These are phyloP conservation scores for Cherax destructor DNA, from an alignment of 1,140 invertebrate species.

Conservation along the genomic window DNA sequence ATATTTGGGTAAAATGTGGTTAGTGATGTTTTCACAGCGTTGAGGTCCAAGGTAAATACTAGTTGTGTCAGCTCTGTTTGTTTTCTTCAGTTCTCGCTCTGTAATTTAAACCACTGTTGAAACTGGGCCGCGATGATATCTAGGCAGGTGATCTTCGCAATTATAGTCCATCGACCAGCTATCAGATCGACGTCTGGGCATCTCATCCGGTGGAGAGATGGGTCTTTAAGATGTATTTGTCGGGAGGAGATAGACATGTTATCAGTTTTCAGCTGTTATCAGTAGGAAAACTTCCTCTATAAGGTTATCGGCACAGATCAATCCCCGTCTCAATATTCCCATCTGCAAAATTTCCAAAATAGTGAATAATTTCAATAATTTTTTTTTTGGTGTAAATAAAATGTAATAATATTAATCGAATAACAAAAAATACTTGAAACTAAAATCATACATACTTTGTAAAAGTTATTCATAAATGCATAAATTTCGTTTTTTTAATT, in stretches of 20 bases:
- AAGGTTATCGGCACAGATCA: background rate
- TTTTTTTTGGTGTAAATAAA: no score
- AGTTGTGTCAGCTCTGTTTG: conserved; percentile 1
- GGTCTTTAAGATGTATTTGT: background rate
- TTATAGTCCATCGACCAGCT: background rate
- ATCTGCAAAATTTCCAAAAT: background rate
- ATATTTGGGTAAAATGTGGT: no score
- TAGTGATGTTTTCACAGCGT: no score
- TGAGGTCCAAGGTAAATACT: background rate
- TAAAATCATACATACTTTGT: background rate
- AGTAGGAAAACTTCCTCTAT: background rate
- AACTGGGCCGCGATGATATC: background rate
- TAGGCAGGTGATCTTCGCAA: conserved; percentile 1
- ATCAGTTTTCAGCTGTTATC: background rate
- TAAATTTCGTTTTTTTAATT: background rate
- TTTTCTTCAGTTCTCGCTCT: background rate
- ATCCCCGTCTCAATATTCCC: background rate
- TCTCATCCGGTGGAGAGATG: background rate
- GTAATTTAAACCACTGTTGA: background rate
- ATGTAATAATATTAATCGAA: no score
- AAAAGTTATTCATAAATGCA: background rate
- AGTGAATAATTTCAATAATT: background rate
- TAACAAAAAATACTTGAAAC: no score
- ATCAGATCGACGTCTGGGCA: background rate
- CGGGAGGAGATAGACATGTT: background rate